phyloP scores from a whole-genome alignment of 2,113 vertebrate genomes.

The Paradoxurus hermaphroditus region DNA sequence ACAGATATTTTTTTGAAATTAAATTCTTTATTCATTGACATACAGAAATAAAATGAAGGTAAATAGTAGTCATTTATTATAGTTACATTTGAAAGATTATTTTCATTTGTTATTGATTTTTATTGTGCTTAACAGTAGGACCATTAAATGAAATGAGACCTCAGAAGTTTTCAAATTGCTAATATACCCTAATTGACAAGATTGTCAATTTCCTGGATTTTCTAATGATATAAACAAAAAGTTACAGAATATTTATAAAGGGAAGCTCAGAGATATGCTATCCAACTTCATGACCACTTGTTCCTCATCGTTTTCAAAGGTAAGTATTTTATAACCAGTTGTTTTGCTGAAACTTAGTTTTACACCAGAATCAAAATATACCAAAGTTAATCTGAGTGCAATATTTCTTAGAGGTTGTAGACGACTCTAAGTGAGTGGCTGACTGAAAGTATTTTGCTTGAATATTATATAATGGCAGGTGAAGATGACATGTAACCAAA shows the following conservation, averaged over 20 bases:
- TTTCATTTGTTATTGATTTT: background rate
- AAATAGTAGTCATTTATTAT: background rate
- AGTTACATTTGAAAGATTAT: background rate
- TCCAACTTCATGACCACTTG: constrained; percentile 27
- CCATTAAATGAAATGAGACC: background rate
- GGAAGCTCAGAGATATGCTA: background rate
- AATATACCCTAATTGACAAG: background rate
- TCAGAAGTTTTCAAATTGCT: background rate
- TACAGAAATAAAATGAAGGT: background rate
- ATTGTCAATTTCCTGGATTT: background rate
- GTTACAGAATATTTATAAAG: constrained; percentile 53
- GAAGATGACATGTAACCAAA: background rate
- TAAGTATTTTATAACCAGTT: constrained; percentile 42
- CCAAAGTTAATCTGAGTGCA: constrained; percentile 31
- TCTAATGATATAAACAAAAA: constrained; percentile 35
- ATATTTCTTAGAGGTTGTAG: background rate
- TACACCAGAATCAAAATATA: background rate
- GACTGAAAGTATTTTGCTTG: background rate
- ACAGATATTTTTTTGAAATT: background rate
- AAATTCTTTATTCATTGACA: background rate
- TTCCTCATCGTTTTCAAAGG: background rate
- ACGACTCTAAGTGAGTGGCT: too few species aligned
- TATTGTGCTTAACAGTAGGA: background rate
- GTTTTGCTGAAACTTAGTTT: constrained; percentile 37
- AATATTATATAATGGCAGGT: constrained; percentile 19